Evolutionary conservation across 2,113 vertebrate species (phyloP).

Genomic region (Notiomystis cincta): DNA sequence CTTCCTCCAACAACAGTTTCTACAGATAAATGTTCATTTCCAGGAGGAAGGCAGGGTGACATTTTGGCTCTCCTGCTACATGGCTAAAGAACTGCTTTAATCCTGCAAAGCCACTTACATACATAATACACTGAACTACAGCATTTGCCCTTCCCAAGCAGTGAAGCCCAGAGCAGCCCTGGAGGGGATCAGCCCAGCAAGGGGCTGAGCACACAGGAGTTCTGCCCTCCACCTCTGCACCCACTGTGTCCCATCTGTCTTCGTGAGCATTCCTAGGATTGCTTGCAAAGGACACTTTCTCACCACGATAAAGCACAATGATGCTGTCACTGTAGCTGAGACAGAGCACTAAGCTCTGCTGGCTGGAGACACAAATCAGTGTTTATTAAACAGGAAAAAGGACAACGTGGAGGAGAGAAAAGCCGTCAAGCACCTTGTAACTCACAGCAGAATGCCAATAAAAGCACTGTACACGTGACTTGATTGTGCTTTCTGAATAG

Average conservation of each 20-base stretch:
- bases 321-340: neutral
- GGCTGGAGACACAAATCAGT: neutral
- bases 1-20: neutral
- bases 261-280: neutral
- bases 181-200: neutral
- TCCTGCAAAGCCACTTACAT: neutral
- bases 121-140: neutral
- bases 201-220: neutral
- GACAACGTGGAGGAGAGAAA: neutral
- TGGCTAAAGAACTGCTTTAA: neutral
- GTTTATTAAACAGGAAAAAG: constrained; percentile 16
- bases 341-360: neutral
- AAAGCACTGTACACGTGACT: constrained; percentile 2
- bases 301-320: constrained; percentile 16
- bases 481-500: neutral
- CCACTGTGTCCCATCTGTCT: neutral
- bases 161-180: neutral
- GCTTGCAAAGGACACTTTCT: neutral
- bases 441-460: neutral
- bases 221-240: neutral
- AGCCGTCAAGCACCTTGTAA: constrained; percentile 5
- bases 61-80: neutral
- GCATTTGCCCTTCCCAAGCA: neutral
- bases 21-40: neutral
- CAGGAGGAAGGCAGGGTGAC: neutral